phyloP scores from a whole-genome alignment of 2,888 invertebrate species.

The Pristionchus entomophagus region DNA sequence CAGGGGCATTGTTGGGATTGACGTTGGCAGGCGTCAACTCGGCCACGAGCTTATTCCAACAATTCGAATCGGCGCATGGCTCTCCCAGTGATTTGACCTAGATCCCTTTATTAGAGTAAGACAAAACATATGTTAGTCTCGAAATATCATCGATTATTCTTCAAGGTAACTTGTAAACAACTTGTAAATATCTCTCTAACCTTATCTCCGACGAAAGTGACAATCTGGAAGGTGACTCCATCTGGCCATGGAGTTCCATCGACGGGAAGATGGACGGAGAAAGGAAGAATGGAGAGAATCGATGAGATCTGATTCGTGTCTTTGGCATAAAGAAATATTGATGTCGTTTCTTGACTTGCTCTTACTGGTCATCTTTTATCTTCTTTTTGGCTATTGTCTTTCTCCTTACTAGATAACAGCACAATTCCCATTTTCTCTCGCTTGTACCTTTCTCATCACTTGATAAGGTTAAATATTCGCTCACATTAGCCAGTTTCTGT shows the following conservation, averaged over 20 bases:
- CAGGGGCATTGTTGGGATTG: neutral
- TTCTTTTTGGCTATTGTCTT: no score
- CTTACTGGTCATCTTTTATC: no score
- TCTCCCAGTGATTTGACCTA: slow-evolving; percentile 7
- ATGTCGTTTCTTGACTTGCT: no score
- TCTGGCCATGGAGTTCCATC: slow-evolving; percentile 31
- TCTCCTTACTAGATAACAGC: no score
- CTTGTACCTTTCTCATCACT: neutral
- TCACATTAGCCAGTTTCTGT: slow-evolving; percentile 42
- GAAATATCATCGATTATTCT: neutral
- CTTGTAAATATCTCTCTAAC: neutral
- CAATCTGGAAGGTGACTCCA: slow-evolving; percentile 43
- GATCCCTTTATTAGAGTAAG: neutral
- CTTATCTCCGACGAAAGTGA: slow-evolving; percentile 14
- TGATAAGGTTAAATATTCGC: neutral
- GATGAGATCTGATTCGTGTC: neutral
- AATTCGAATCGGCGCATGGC: neutral
- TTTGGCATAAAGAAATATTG: no score
- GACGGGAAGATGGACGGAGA: slow-evolving; percentile 17
- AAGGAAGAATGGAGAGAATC: slow-evolving; percentile 3
- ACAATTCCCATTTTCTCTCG: neutral
- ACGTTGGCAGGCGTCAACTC: slow-evolving; percentile 17
- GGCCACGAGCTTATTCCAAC: neutral
- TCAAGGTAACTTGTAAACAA: neutral
- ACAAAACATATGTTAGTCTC: neutral